A percentile compares a stretch with the other conserved stretches of the same genome.
These are phyloP conservation scores for Pissodes strobi DNA, from an alignment of 1,140 invertebrate species.

Conservation along the genomic window DNA sequence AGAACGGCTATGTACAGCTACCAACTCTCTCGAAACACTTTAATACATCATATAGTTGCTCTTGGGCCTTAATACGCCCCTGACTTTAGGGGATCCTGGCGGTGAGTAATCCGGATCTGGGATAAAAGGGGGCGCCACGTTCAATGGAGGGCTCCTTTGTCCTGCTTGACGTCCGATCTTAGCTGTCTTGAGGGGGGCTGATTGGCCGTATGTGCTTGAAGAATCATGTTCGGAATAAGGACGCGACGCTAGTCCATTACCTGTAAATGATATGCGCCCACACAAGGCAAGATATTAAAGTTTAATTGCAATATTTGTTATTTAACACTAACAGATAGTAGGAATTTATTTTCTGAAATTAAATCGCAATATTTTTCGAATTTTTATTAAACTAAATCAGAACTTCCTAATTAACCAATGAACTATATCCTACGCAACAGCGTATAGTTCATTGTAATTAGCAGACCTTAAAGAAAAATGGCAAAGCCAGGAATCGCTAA, in stretches of 20 bases:
- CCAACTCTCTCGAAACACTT: too few species aligned
- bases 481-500: too few species aligned
- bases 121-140: constrained; percentile 19
- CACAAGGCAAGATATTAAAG: background rate
- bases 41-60: constrained; percentile 25
- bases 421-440: too few species aligned
- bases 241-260: background rate
- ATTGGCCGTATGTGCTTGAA: too few species aligned
- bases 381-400: too few species aligned
- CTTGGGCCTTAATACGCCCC: constrained; percentile 23
- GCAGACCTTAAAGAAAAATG: too few species aligned
- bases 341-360: too few species aligned
- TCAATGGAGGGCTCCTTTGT: constrained; percentile 24
- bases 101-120: constrained; percentile 38
- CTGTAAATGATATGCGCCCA: background rate
- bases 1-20: too few species aligned
- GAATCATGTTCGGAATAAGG: background rate
- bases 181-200: constrained; percentile 21
- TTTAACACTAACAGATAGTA: too few species aligned
- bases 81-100: constrained; percentile 20
- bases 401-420: too few species aligned
- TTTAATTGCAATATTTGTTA: background rate
- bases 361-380: too few species aligned
- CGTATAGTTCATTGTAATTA: too few species aligned
- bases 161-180: constrained; percentile 28